Conservation (phyloP, 2,888 invertebrate species). For the Bimastos eiseni region DNA sequence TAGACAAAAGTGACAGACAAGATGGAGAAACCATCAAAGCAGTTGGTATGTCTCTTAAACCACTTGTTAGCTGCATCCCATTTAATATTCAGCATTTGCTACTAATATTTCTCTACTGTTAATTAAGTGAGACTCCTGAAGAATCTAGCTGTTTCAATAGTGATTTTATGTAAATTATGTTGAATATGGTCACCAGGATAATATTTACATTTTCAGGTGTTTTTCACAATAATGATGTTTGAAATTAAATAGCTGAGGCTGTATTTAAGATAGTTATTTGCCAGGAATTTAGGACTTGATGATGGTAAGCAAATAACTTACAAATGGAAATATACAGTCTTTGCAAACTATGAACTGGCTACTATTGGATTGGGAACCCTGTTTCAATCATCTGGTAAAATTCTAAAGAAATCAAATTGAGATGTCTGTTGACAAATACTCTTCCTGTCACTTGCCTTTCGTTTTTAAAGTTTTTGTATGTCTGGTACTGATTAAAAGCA, state of each 20-base stretch:
- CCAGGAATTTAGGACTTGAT: neutral
- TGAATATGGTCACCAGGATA: neutral
- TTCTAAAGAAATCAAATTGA: neutral
- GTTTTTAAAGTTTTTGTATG: neutral
- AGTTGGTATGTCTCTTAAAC: constrained; percentile 49
- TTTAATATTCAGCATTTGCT: neutral
- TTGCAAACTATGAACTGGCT: neutral
- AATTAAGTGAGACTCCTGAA: neutral
- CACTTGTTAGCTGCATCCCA: too few species aligned
- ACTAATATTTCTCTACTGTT: neutral
- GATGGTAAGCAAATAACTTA: neutral
- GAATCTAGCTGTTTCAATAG: neutral
- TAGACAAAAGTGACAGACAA: constrained; percentile 52
- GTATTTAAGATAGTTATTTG: too few species aligned
- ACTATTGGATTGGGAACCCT: neutral
- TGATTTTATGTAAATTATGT: neutral
- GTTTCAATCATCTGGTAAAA: neutral
- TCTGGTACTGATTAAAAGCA: neutral
- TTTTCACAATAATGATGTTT: neutral
- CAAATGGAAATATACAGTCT: neutral
- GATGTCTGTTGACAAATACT: neutral
- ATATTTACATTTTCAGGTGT: neutral
- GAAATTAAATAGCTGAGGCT: neutral
- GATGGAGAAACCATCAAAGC: constrained; percentile 54
- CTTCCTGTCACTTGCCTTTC: neutral